These are phyloP conservation scores for Luscinia megarhynchos DNA, from an alignment of 2,797 vertebrate species.

Conservation along the genomic window DNA sequence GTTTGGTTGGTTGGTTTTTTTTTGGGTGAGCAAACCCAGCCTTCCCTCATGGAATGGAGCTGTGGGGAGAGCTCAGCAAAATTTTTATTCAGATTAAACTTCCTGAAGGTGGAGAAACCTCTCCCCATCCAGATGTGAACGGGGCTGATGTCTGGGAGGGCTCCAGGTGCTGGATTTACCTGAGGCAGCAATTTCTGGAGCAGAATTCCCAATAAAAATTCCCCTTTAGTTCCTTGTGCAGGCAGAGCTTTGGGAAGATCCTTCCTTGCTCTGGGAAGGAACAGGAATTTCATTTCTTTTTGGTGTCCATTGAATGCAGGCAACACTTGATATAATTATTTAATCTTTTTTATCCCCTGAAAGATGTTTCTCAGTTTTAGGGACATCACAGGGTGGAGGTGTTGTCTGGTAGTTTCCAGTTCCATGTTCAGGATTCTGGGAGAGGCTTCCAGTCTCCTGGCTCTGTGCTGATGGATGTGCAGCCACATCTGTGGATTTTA, in stretches of 20 bases:
- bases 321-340: background rate
- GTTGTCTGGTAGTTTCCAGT: background rate
- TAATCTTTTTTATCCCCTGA: background rate
- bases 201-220: background rate
- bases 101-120: background rate
- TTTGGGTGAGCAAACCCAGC: background rate
- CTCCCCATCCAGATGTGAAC: rapidly evolving
- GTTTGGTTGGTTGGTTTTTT: too few relatives aligned
- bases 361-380: background rate
- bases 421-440: background rate
- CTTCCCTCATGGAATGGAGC: rapidly evolving
- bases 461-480: background rate
- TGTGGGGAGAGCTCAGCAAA: background rate
- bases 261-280: background rate
- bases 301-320: background rate
- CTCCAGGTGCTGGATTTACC: background rate
- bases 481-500: background rate
- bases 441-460: background rate
- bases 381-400: background rate
- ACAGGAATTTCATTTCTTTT: background rate
- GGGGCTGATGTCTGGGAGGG: rapidly evolving
- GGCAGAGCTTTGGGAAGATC: background rate
- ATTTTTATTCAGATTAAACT: background rate
- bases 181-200: background rate
- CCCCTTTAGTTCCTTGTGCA: background rate